Evolutionary conservation across 2,113 vertebrate genomes (phyloP), one percentile per base, ranked within the genome.

Genomic region (Catharus minimus): DNA sequence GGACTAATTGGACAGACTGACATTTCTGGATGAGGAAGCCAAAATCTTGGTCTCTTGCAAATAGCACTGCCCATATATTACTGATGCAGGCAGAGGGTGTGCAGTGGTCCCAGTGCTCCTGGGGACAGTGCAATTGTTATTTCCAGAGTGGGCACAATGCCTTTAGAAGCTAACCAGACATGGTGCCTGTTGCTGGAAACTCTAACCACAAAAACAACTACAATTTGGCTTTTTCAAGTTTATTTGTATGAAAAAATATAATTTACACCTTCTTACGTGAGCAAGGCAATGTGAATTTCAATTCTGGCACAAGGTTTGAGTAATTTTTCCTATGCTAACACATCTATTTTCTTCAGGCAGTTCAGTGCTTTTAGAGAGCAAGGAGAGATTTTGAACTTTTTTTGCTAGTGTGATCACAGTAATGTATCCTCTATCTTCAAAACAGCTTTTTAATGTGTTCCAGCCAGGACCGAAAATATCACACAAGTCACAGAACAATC

Each of bases 361-460:
- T 71, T 77, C 57, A 78, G 49, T 64, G 33, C 68, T 91, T 94
- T 86, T 77, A 91, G 76, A 91, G 65, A 93, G 28, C 33, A 78
- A 88, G 80, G 73, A 83, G 33, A 75, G 65, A 89, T 81, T 88
- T 86, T 83, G 80, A 90, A 94, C 86, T 88, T 92, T 84, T 81
- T 83, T 88, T 90, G 68, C 65, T 71, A 86, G 76, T 86, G 90
- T 86, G 93, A 93, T 91, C 92, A 77, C 76, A 95, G 92, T 90
- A 91, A 94, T 95, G 76, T 84, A 95, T 81, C 83, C 65, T 92
- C 66, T 90, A 1, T 91, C 83, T 95, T 95, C 88, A 86, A 95
- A 95, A 92, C 82, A 87, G 82, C 85, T 94, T 94, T 94, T 91
- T 93, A 95, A 95, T 91, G 82, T 88, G 82, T 88, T 91, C 69